Conservation (phyloP, 2,888 invertebrate species). For the Melanostoma mellinum region DNA sequence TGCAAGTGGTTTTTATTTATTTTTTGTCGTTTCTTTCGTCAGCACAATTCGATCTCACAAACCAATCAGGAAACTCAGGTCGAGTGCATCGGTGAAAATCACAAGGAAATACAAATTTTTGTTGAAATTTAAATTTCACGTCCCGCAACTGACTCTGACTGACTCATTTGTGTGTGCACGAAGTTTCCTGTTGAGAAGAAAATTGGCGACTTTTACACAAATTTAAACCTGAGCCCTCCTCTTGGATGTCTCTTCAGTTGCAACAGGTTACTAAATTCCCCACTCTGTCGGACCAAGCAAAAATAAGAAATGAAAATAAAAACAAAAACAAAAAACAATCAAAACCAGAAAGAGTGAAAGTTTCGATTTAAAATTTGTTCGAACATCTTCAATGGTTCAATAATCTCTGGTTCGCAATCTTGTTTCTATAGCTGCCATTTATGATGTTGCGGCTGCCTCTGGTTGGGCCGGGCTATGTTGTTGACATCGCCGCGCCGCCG, state of each 20-base stretch:
- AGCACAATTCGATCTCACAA: slow-evolving; percentile 34
- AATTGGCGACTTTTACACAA: slow-evolving; percentile 36
- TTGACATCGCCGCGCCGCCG: slow-evolving; percentile 27
- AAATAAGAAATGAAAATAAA: not conserved
- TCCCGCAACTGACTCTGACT: not conserved
- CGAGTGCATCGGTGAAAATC: slow-evolving; percentile 34
- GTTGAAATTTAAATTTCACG: slow-evolving; percentile 56
- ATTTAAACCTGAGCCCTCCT: slow-evolving; percentile 6
- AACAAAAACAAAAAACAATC: slow-evolving; percentile 2
- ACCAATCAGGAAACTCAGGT: slow-evolving; percentile 43
- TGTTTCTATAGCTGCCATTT: slow-evolving; percentile 9
- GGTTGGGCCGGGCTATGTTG: slow-evolving; percentile 50
- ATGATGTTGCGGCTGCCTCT: slow-evolving; percentile 28
- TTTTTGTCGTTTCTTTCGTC: not conserved
- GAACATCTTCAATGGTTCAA: slow-evolving; percentile 70
- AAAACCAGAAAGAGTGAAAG: slow-evolving; percentile 43
- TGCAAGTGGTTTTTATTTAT: not conserved
- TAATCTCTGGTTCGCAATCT: slow-evolving; percentile 42
- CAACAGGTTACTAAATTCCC: slow-evolving; percentile 45
- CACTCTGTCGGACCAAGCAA: not conserved
- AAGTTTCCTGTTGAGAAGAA: slow-evolving; percentile 50
- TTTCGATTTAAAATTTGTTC: slow-evolving; percentile 56
- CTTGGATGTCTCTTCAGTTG: slow-evolving; percentile 3
- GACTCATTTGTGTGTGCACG: slow-evolving; percentile 42
- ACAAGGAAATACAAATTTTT: slow-evolving; percentile 45